Percentiles rank a stretch among this genome's conserved stretches.
Evolutionary conservation across 2,797 vertebrate genomes (phyloP).

Genomic region (Eleutherodactylus coqui): DNA sequence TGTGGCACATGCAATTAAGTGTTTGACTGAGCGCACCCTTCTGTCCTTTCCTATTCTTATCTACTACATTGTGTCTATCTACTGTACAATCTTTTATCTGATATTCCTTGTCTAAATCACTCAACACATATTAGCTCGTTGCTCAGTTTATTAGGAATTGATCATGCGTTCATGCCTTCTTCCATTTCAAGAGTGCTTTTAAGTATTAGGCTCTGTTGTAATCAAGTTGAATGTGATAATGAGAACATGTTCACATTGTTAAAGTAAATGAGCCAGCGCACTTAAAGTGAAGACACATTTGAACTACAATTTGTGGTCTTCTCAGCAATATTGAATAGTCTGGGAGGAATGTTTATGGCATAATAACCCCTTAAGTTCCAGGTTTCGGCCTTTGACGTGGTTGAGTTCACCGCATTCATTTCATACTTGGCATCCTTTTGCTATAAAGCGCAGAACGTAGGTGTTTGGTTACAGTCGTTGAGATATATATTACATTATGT

Average conservation of each 20-base stretch:
- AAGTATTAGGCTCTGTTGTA: conserved; percentile 79
- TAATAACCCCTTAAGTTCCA: conserved; percentile 45
- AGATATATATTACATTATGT: too few relatives aligned
- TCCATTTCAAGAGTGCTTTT: conserved; percentile 79
- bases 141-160: conserved; percentile 80
- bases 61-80: conserved; percentile 65
- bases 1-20: conserved; percentile 56
- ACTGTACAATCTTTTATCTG: conserved; percentile 68
- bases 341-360: conserved; percentile 61
- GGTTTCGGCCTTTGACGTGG: conserved; percentile 6
- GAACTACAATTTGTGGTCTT: conserved; percentile 76
- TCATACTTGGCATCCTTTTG: neutral
- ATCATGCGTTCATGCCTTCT: conserved; percentile 79
- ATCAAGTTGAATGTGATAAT: conserved; percentile 80
- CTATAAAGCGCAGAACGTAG: neutral
- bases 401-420: conserved; percentile 20
- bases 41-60: conserved; percentile 57
- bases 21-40: conserved; percentile 43
- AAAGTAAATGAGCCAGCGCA: conserved; percentile 80
- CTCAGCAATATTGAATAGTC: conserved; percentile 70
- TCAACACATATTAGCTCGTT: conserved; percentile 75
- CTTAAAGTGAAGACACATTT: conserved; percentile 74
- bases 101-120: conserved; percentile 66
- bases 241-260: conserved; percentile 78
- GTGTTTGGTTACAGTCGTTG: conserved; percentile 53